Evolutionary conservation across 2,797 vertebrate genomes (phyloP).

Genomic region (Danio tinwini): DNA sequence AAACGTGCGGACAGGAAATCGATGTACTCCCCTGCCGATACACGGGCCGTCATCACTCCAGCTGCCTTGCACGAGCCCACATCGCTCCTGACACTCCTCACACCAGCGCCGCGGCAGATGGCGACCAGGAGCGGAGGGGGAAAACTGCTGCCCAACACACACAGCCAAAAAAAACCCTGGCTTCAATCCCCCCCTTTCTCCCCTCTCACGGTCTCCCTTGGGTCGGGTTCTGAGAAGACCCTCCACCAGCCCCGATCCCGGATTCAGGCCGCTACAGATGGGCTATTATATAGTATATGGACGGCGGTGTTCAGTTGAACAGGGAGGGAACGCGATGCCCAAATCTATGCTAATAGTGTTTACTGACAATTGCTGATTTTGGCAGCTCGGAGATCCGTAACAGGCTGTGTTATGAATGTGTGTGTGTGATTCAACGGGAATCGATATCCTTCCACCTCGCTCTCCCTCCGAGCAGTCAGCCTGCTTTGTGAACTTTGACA

Average conservation of each 20-base stretch:
- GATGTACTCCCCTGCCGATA: slow-evolving; percentile 60
- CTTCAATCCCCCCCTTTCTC: background rate
- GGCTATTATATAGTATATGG: slow-evolving; percentile 61
- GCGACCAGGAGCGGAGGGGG: slow-evolving; percentile 58
- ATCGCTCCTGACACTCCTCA: slow-evolving; percentile 63
- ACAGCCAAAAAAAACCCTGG: slow-evolving; percentile 39
- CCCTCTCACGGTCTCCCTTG: slow-evolving; percentile 66
- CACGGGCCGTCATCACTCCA: slow-evolving; percentile 57
- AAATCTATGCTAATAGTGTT: slow-evolving; percentile 60
- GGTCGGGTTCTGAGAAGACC: slow-evolving; percentile 69
- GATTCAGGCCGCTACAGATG: slow-evolving; percentile 63
- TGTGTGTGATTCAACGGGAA: slow-evolving; percentile 42
- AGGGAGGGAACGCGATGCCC: slow-evolving; percentile 63
- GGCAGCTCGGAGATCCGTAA: slow-evolving; percentile 45
- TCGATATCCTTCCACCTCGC: slow-evolving; percentile 48
- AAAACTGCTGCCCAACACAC: slow-evolving; percentile 65
- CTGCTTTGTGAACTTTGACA: slow-evolving; percentile 54
- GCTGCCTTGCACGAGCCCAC: slow-evolving; percentile 52
- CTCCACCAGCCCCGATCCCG: slow-evolving; percentile 53
- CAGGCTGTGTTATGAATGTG: slow-evolving; percentile 34
- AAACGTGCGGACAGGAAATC: slow-evolving; percentile 60
- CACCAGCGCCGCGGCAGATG: slow-evolving; percentile 59
- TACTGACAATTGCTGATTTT: slow-evolving; percentile 54
- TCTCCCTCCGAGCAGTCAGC: slow-evolving; percentile 41
- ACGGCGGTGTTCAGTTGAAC: slow-evolving; percentile 65